A percentile compares a stretch with the other conserved stretches of the same genome.
phyloP scores from a whole-genome alignment of 2,888 invertebrate species.

The Sesia bembeciformis region DNA sequence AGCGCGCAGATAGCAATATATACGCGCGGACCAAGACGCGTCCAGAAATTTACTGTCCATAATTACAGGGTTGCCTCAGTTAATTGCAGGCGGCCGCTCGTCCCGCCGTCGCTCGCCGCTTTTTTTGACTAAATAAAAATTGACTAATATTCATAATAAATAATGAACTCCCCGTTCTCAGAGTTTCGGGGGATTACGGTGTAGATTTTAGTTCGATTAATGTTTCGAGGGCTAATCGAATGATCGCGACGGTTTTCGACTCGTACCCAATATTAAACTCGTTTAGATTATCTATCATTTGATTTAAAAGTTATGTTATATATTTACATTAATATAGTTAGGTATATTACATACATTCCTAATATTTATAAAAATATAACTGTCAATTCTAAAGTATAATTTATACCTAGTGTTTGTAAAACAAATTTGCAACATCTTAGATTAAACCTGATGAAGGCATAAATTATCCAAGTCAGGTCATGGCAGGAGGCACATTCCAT shows the following conservation, averaged over 20 bases:
- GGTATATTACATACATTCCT: too few relatives aligned
- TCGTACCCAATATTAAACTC: background rate
- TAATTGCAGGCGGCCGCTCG: constrained; percentile 80
- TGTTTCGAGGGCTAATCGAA: constrained; percentile 36
- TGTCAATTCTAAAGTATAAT: too few relatives aligned
- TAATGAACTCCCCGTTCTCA: constrained; percentile 68
- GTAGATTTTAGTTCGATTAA: constrained; percentile 62
- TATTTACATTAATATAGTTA: too few relatives aligned
- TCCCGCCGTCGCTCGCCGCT: constrained; percentile 51
- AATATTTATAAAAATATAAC: too few relatives aligned
- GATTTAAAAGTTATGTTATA: too few relatives aligned
- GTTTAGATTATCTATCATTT: background rate
- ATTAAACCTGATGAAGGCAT: too few relatives aligned
- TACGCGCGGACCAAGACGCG: constrained; percentile 65
- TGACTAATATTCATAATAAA: constrained; percentile 75
- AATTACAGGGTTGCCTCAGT: constrained; percentile 88
- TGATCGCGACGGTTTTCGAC: constrained; percentile 6
- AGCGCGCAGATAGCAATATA: constrained; percentile 62
- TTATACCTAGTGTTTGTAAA: too few relatives aligned
- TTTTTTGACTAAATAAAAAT: constrained; percentile 74
- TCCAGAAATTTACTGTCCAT: constrained; percentile 88
- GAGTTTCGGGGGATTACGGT: constrained; percentile 46
- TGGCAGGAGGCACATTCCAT: background rate
- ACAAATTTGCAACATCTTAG: too few relatives aligned
- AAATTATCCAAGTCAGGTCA: background rate